Evolutionary conservation across 2,888 invertebrate genomes (phyloP).

Genomic region (Standfussiana lucernea): DNA sequence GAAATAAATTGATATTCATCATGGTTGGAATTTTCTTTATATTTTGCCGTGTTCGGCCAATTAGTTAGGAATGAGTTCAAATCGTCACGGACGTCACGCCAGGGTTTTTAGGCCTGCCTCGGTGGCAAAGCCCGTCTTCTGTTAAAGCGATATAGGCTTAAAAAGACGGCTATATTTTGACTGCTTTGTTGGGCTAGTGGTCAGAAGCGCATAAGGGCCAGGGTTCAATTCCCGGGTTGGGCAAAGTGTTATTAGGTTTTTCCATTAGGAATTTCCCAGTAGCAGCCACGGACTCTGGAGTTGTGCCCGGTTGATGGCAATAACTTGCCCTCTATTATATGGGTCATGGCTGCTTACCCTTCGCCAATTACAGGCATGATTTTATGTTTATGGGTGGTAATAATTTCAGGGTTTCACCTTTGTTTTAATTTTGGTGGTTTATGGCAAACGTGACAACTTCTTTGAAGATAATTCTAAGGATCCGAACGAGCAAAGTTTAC

Average conservation of each 20-base stretch:
- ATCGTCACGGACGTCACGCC: not conserved
- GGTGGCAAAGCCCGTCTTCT: not conserved
- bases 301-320: not conserved
- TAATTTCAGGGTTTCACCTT: not conserved
- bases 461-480: slow-evolving; percentile 1
- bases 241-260: not conserved
- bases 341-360: not conserved
- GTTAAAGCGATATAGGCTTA: no score
- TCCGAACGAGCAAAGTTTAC: not conserved
- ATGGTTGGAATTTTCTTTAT: not conserved
- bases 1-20: slow-evolving; percentile 28
- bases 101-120: not conserved
- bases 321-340: not conserved
- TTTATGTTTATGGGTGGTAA: not conserved
- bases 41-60: not conserved
- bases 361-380: not conserved
- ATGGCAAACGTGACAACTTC: not conserved
- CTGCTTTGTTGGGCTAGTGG: not conserved
- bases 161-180: not conserved
- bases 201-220: not conserved
- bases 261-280: not conserved
- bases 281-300: no score
- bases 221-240: not conserved
- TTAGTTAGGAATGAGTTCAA: not conserved
- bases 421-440: slow-evolving; percentile 5